Evolutionary conservation across 1,140 invertebrate species (phyloP), one percentile per base, ranked within the genome.

Genomic region (Tetramorium parvispinum): DNA sequence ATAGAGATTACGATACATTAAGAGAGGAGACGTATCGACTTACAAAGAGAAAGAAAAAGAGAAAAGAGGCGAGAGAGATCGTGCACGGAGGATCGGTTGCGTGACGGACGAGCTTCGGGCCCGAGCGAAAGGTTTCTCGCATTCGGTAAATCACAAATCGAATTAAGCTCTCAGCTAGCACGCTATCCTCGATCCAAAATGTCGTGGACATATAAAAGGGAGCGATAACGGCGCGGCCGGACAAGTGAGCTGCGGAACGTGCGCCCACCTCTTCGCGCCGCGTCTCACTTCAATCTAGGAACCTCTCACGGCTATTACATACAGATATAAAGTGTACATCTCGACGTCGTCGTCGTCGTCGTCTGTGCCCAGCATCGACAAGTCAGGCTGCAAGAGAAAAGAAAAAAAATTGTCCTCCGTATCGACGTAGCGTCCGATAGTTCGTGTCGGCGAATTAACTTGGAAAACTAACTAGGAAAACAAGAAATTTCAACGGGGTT

Each of bases 181-280:
- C 94, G 95, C 95, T 70, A 95, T 92, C 89, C 73, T 37, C 86
- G 82, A 95, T 92, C 91, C 66, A 40, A 87, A 87, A 93, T 93
- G 91, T 90, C 89, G 90, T 85, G 85, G 18, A 51, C 70, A 88
- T 95, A 95, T 95, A 94, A 95, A 95, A 94, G 92, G 77, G 78
- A 91, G 89, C 91, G 88, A 91, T 91, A 85, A 87, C 87, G 87
- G 85, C 87, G 88, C 73, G 70, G 40, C 43, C 27, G 85, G 76
- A 79, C 90, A 94, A 95, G 95, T 95, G 94, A 95, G 93, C 91
- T 94, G 94, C 93, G 93, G 94, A 93, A 93, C 92, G 93, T 91
- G 87, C 81, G 40, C 82, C 91, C 92, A 91, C 87, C 87, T 85
- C 87, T 63, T 93, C 87, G 90, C 78, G 86, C 92, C 94, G 93